Conservation (phyloP, 2,797 vertebrate species). For the Gobionotothen gibberifrons region DNA sequence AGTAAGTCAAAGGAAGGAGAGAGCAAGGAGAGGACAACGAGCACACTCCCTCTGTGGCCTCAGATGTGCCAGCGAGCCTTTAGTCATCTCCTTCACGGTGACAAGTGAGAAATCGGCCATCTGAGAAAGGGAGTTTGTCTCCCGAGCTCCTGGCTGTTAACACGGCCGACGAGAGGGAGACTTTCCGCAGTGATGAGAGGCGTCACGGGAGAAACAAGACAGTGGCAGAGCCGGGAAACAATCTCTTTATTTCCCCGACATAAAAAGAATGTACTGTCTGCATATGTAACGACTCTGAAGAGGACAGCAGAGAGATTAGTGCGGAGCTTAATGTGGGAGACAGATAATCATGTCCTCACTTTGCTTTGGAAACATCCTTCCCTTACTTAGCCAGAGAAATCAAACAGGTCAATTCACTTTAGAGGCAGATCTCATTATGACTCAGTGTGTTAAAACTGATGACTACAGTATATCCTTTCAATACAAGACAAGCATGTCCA, state of each 20-base stretch:
- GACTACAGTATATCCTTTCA: constrained; percentile 4
- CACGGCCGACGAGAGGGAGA: constrained; percentile 31
- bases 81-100: constrained; percentile 1
- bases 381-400: constrained; percentile 48
- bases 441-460: background rate
- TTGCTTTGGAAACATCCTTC: constrained; percentile 58
- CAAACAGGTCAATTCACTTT: constrained; percentile 52
- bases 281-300: constrained; percentile 44
- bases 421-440: constrained; percentile 25
- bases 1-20: constrained; percentile 47
- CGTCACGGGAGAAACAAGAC: constrained; percentile 12
- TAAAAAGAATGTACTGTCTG: constrained; percentile 54
- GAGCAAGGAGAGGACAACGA: constrained; percentile 31
- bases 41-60: constrained; percentile 21
- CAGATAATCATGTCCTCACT: constrained; percentile 57
- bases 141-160: constrained; percentile 44
- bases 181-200: constrained; percentile 39
- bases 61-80: constrained; percentile 15
- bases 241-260: constrained; percentile 52
- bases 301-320: constrained; percentile 62
- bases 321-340: constrained; percentile 56
- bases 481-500: constrained; percentile 23
- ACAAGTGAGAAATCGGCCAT: constrained; percentile 33
- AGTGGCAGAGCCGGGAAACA: constrained; percentile 41
- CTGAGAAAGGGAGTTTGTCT: constrained; percentile 34